Evolutionary conservation across 2,113 vertebrate species (phyloP).

Genomic region (Pelusios castaneus): DNA sequence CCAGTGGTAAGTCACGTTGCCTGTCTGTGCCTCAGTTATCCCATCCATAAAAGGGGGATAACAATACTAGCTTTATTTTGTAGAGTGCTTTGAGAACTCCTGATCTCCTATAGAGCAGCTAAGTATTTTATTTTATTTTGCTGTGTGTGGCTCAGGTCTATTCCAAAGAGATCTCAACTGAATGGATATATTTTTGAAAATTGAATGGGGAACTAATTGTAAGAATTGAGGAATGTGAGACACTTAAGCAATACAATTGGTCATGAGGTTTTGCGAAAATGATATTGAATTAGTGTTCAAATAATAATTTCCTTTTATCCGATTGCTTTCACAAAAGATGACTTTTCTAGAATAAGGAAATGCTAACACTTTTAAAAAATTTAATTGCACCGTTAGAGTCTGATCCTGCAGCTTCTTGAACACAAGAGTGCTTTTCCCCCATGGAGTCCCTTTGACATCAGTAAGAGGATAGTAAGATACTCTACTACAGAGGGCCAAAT

Average conservation of each 20-base stretch:
- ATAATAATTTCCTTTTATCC: not conserved
- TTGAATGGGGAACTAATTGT: not conserved
- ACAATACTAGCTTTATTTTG: not conserved
- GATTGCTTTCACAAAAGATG: not conserved
- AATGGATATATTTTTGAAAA: not conserved
- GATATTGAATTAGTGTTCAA: not conserved
- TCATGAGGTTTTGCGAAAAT: not conserved
- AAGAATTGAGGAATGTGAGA: not conserved
- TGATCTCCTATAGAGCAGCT: rapidly evolving
- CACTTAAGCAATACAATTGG: not conserved
- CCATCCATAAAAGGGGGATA: not conserved
- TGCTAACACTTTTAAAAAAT: too few species aligned
- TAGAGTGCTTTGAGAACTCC: not conserved
- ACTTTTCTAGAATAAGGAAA: not conserved
- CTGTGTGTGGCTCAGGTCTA: not conserved
- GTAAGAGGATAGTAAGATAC: not conserved
- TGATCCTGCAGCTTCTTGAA: not conserved
- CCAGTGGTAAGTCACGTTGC: not conserved
- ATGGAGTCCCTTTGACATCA: not conserved
- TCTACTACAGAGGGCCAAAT: not conserved
- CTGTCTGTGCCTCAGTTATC: not conserved
- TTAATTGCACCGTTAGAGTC: not conserved
- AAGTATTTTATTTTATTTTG: not conserved
- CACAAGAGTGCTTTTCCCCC: not conserved
- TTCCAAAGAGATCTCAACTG: not conserved